Percentiles rank a stretch among this genome's conserved stretches.
phyloP scores from a whole-genome alignment of 2,797 vertebrate genomes.

The Nyctibius grandis region DNA sequence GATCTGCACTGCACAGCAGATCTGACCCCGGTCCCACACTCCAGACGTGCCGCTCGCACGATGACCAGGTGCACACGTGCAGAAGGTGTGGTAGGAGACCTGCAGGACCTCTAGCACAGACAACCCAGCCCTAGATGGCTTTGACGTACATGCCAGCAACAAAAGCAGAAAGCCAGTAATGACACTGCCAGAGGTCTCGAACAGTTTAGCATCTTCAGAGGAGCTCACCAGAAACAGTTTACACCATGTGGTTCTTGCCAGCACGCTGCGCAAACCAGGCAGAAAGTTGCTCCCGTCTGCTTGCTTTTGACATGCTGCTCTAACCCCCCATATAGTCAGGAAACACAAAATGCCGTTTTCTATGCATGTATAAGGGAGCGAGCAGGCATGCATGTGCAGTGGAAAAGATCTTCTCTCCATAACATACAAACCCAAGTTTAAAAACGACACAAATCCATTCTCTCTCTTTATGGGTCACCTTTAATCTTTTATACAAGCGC shows the following conservation, averaged over 20 bases:
- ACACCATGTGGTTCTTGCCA: neutral
- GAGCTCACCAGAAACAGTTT: neutral
- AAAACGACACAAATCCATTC: neutral
- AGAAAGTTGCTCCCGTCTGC: neutral
- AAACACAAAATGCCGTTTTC: neutral
- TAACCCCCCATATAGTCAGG: neutral
- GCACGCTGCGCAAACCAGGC: accelerated
- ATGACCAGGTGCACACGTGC: accelerated
- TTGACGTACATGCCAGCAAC: accelerated
- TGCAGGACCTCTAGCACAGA: accelerated
- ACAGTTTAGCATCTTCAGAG: neutral
- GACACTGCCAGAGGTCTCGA: neutral
- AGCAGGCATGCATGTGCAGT: accelerated
- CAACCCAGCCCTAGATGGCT: accelerated
- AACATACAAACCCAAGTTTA: neutral
- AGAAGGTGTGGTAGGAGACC: accelerated
- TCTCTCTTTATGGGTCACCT: neutral
- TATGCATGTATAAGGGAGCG: accelerated
- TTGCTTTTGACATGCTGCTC: accelerated
- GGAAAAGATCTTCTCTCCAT: neutral
- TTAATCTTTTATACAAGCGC: neutral
- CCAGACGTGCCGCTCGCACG: accelerated
- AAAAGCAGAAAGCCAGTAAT: neutral
- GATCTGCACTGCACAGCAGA: neutral
- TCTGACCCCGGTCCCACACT: accelerated